A percentile compares a stretch with the other conserved stretches of the same genome.
Conservation (phyloP, 1,140 invertebrate genomes). For the Reticulitermes speratus region DNA sequence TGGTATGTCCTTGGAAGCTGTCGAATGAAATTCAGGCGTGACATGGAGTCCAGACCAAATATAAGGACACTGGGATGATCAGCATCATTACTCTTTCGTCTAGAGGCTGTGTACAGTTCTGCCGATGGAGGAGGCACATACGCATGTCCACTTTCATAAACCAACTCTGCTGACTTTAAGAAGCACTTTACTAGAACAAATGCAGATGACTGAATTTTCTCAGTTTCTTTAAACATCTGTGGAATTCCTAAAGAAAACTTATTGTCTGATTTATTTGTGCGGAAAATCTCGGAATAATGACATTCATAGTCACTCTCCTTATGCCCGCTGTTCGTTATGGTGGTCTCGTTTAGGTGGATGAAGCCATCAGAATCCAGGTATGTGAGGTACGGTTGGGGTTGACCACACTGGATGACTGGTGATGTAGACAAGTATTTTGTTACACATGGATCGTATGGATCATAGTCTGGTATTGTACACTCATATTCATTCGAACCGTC, state of each 20-base stretch:
- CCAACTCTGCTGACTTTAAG: slow-evolving; percentile 38
- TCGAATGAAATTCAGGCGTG: slow-evolving; percentile 56
- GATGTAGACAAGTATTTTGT: slow-evolving; percentile 5
- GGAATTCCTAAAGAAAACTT: not conserved
- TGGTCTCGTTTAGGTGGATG: slow-evolving; percentile 26
- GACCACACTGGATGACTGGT: slow-evolving; percentile 5
- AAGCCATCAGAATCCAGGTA: slow-evolving; percentile 29
- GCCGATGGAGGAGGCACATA: slow-evolving; percentile 37
- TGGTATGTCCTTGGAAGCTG: slow-evolving; percentile 53
- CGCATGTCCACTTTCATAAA: slow-evolving; percentile 50
- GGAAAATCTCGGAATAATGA: not conserved
- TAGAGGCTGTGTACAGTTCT: not conserved
- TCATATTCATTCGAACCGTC: no score
- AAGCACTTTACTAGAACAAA: slow-evolving; percentile 50
- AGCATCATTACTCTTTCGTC: not conserved
- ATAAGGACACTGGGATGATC: slow-evolving; percentile 46
- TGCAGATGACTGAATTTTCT: not conserved
- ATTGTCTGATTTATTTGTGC: slow-evolving; percentile 20
- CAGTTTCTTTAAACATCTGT: slow-evolving; percentile 5
- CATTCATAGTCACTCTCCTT: not conserved
- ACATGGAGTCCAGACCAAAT: slow-evolving; percentile 59
- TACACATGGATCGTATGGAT: slow-evolving; percentile 29
- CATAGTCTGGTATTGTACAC: slow-evolving; percentile 31
- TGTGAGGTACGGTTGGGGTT: slow-evolving; percentile 29
- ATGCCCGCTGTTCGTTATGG: slow-evolving; percentile 9